Percentiles rank a stretch among this genome's conserved stretches.
Conservation (phyloP, 2,888 invertebrate genomes). For the Rhagophthalmus giganteus region DNA sequence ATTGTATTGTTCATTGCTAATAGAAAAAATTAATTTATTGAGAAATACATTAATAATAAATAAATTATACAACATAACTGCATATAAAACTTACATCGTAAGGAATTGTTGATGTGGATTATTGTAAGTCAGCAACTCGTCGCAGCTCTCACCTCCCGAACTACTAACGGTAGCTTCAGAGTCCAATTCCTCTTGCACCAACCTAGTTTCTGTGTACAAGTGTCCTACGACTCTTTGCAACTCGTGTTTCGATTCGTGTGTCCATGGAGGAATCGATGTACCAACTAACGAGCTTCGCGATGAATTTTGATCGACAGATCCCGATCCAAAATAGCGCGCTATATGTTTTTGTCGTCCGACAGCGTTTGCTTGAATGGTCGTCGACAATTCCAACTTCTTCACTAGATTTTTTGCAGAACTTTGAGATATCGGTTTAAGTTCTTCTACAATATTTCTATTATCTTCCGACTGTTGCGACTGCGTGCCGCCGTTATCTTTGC, state of each 20-base stretch:
- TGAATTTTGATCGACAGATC: slow-evolving; percentile 49
- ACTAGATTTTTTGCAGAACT: slow-evolving; percentile 63
- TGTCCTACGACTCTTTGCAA: slow-evolving; percentile 74
- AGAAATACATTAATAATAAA: background rate
- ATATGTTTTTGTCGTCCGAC: slow-evolving; percentile 48
- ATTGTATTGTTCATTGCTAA: background rate
- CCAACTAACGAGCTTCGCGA: slow-evolving; percentile 42
- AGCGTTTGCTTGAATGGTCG: slow-evolving; percentile 52
- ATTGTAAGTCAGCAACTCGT: slow-evolving; percentile 80
- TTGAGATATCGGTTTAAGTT: slow-evolving; percentile 55
- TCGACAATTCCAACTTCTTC: slow-evolving; percentile 58
- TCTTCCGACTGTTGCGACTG: slow-evolving; percentile 1
- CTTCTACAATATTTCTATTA: slow-evolving; percentile 40
- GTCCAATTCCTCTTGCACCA: slow-evolving; percentile 78
- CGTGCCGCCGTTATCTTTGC: slow-evolving; percentile 33
- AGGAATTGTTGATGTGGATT: slow-evolving; percentile 76
- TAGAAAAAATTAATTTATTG: background rate
- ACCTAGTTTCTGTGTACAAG: slow-evolving; percentile 70
- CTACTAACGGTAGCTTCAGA: slow-evolving; percentile 94
- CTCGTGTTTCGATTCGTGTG: slow-evolving; percentile 58
- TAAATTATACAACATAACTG: background rate
- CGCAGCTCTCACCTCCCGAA: slow-evolving; percentile 92
- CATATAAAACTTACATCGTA: slow-evolving; percentile 70
- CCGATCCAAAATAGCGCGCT: slow-evolving; percentile 60
- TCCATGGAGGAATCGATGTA: slow-evolving; percentile 54